A percentile compares a stretch with the other conserved stretches of the same genome.
Evolutionary conservation across 1,140 invertebrate species (phyloP).

Genomic region (Aphelinus atriplicis): DNA sequence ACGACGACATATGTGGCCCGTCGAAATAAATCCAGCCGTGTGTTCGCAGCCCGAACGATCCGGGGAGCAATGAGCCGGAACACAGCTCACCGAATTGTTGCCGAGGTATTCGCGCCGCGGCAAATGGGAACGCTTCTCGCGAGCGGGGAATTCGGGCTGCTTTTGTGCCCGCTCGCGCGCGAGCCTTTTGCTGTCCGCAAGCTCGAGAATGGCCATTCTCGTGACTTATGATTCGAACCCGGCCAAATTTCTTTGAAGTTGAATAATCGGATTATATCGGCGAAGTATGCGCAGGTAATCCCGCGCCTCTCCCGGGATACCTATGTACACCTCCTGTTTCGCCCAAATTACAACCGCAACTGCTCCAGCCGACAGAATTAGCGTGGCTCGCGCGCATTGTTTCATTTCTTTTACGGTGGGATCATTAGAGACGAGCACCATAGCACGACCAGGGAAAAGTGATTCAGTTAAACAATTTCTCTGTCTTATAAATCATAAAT

Average conservation of each 20-base stretch:
- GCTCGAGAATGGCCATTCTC: conserved; percentile 3
- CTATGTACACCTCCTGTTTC: too few relatives aligned
- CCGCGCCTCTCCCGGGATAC: not conserved
- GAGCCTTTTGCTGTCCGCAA: not conserved
- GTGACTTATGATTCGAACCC: conserved; percentile 25
- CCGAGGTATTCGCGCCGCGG: not conserved
- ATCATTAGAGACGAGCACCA: too few relatives aligned
- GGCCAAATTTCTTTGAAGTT: conserved; percentile 30
- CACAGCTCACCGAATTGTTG: conserved; percentile 20
- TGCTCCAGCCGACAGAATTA: too few relatives aligned
- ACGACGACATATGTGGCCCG: conserved; percentile 7
- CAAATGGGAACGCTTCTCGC: not conserved
- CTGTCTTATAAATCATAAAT: too few relatives aligned
- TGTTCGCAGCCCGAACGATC: not conserved
- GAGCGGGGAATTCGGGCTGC: conserved; percentile 17
- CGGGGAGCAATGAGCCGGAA: conserved; percentile 10
- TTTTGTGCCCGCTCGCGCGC: conserved; percentile 1
- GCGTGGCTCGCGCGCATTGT: too few relatives aligned
- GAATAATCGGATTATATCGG: conserved; percentile 28
- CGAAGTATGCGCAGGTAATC: conserved; percentile 18
- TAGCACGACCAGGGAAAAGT: too few relatives aligned
- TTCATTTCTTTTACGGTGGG: too few relatives aligned
- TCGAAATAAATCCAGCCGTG: conserved; percentile 4
- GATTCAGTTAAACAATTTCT: too few relatives aligned
- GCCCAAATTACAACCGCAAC: too few relatives aligned